Percentiles rank a stretch among this genome's conserved stretches.
Evolutionary conservation across 2,113 vertebrate species (phyloP).

Genomic region (Aramus guarauna): DNA sequence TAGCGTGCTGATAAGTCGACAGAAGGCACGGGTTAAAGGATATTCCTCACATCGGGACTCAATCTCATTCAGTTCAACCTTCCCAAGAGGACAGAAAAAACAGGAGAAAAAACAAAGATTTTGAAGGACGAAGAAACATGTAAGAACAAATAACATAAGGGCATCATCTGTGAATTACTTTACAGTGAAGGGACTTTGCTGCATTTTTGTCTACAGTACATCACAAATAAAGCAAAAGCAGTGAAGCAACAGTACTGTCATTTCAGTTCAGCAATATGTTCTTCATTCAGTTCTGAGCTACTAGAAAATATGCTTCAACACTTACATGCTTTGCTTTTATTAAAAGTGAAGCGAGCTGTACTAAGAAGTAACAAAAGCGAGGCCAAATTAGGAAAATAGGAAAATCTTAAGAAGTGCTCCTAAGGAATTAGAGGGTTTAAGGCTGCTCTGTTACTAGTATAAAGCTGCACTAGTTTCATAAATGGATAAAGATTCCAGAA

Average conservation of each 20-base stretch:
- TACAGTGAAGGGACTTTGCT: neutral
- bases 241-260: neutral
- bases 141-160: neutral
- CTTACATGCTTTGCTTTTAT: neutral
- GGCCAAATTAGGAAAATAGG: neutral
- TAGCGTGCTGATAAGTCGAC: slow-evolving; percentile 89
- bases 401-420: neutral
- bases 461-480: neutral
- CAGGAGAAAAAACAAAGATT: neutral
- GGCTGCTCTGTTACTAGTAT: neutral
- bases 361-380: neutral
- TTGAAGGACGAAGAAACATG: neutral
- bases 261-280: neutral
- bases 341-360: neutral
- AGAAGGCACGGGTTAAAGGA: slow-evolving; percentile 90
- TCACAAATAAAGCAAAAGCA: neutral
- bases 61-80: slow-evolving; percentile 97
- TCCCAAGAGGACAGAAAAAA: slow-evolving; percentile 3
- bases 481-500: neutral
- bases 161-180: neutral
- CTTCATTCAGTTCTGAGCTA: neutral
- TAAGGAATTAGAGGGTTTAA: neutral
- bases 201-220: neutral
- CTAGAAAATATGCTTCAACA: neutral
- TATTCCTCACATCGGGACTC: slow-evolving; percentile 96